Evolutionary conservation across 2,113 vertebrate genomes (phyloP), one percentile per base, ranked within the genome.

Genomic region (Callorhinus ursinus): DNA sequence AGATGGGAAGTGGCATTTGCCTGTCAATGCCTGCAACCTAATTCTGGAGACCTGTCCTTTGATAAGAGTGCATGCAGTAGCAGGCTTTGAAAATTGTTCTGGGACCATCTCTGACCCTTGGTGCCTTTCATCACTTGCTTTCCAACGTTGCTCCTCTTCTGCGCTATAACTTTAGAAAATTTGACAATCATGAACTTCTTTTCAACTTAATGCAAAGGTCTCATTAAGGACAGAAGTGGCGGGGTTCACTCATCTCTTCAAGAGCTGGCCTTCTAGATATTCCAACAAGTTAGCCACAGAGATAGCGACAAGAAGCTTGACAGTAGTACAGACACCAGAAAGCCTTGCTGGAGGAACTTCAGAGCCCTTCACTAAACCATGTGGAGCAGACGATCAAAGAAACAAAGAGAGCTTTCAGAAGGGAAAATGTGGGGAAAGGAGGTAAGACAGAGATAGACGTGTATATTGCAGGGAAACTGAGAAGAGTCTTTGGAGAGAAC

Each of bases 321-420:
- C 61, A 36, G 26, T 6, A 81, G 72, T 31, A 7, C 0, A 72
- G 74, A 77, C 59, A 63, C 19, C 59, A 86, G 51, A 49, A 91
- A 89, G 49, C 65, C 46, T 67, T n/a, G 15, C n/a, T 7, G 39
- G 79, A 96, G 80, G 72, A 72, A 57, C 13, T 33, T 77, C 39
- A 57, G 79, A 82, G 16, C 24, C 39, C 59, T 92, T 57, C 7
- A 39, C 26, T 15, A 71, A 74, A 39, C 84, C 42, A 22, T 2
- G 28, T 11, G 33, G 69, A 59, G 10, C 24, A 42, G n/a, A 85
- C 1, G 28, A 63, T 39, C 74, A 59, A 65, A 91, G 63, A 82
- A 90, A 88, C 90, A 92, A 82, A 93, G 76, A 51, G 36, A 49
- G 77, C 59, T 86, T 76, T 95, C 7, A 74, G 65, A 59, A 86